Conservation (phyloP, 2,113 vertebrate species). For the Psammodynastes pulverulentus region DNA sequence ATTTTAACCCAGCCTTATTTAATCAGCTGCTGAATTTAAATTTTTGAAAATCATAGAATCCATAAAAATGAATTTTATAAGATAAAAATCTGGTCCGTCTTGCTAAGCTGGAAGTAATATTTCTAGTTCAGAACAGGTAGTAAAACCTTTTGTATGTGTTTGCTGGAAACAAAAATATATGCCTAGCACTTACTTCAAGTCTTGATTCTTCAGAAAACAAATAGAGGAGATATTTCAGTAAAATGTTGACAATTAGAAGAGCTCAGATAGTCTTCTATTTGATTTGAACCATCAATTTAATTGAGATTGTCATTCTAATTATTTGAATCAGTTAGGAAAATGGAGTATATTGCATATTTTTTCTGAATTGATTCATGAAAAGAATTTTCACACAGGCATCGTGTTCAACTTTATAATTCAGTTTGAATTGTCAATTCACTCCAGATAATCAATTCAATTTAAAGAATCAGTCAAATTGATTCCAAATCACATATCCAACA, state of each 20-base stretch:
- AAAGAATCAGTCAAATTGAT: neutral
- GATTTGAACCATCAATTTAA: neutral
- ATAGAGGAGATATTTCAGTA: neutral
- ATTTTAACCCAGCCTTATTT: neutral
- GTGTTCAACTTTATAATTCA: neutral
- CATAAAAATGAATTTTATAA: neutral
- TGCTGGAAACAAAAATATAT: neutral
- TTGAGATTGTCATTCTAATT: neutral
- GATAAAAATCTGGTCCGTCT: neutral
- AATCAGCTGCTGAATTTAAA: neutral
- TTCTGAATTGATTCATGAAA: neutral
- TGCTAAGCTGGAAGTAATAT: neutral
- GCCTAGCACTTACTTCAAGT: neutral
- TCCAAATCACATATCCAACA: neutral
- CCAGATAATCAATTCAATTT: neutral
- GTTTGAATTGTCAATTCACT: neutral
- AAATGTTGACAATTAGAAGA: neutral
- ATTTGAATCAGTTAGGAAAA: neutral
- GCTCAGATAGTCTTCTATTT: neutral
- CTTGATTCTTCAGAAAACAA: neutral
- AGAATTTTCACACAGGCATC: neutral
- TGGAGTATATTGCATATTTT: neutral
- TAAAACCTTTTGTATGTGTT: neutral
- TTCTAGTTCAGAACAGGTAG: neutral
- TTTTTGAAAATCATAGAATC: neutral